phyloP scores from a whole-genome alignment of 2,113 vertebrate species.

The Lepus americanus region DNA sequence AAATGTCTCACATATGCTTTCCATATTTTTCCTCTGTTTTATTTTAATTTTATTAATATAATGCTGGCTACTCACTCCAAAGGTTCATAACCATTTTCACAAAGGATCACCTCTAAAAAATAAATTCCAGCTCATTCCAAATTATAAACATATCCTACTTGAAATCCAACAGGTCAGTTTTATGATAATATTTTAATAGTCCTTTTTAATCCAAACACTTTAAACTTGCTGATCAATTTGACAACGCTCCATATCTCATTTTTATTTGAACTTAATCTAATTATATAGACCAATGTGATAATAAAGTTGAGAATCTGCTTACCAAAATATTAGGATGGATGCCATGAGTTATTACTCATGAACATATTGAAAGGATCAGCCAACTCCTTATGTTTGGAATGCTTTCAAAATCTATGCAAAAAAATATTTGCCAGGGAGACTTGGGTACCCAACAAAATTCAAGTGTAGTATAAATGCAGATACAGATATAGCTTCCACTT shows the following conservation, averaged over 20 bases:
- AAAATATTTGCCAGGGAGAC: background rate
- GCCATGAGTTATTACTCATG: background rate
- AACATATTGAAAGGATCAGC: constrained; percentile 25
- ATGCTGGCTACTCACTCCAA: background rate
- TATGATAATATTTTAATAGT: background rate
- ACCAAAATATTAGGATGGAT: constrained; percentile 34
- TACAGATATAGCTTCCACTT: background rate
- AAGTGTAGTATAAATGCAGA: background rate
- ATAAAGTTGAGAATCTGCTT: constrained; percentile 12
- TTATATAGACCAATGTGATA: constrained; percentile 41
- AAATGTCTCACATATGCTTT: background rate
- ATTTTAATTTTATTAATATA: constrained; percentile 7
- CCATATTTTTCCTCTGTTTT: background rate
- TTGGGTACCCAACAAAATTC: background rate
- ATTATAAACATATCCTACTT: background rate
- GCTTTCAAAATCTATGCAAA: constrained; percentile 25
- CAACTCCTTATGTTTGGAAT: background rate
- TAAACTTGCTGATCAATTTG: background rate
- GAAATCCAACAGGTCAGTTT: background rate
- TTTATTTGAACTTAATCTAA: constrained; percentile 35
- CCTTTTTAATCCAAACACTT: constrained; percentile 43
- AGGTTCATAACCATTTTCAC: constrained; percentile 8
- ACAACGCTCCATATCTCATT: background rate
- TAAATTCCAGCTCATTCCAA: constrained; percentile 30
- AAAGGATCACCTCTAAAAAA: background rate